Evolutionary conservation across 2,888 invertebrate species (phyloP).

Genomic region (Idaea straminata): DNA sequence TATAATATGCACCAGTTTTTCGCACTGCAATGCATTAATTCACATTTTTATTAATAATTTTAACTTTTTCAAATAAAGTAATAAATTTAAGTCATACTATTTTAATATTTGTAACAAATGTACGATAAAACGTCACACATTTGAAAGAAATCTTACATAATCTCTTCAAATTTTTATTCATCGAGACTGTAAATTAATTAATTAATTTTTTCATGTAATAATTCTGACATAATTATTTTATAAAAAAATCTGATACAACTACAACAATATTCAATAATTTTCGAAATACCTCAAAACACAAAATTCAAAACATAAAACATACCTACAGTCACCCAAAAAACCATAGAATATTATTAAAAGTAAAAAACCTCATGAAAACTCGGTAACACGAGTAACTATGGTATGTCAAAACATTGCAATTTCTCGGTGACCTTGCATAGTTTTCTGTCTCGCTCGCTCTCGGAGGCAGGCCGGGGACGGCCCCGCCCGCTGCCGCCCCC

Average conservation of each 20-base stretch:
- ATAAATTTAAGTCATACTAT: neutral
- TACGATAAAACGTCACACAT: too few relatives aligned
- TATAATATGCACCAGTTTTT: constrained; percentile 51
- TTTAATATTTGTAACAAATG: neutral
- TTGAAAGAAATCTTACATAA: too few relatives aligned
- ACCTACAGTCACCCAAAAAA: neutral
- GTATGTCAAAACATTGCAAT: constrained; percentile 51
- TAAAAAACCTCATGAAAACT: constrained; percentile 19
- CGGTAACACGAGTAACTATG: constrained; percentile 20
- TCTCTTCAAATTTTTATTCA: too few relatives aligned
- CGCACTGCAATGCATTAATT: constrained; percentile 42
- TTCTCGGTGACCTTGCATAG: constrained; percentile 62
- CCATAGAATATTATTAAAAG: constrained; percentile 11
- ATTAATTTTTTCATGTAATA: too few relatives aligned
- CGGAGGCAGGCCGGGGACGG: constrained; percentile 51
- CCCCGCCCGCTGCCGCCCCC: constrained; percentile 69
- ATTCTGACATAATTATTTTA: too few relatives aligned
- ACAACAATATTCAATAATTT: too few relatives aligned
- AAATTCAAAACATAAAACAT: neutral
- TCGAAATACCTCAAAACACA: too few relatives aligned
- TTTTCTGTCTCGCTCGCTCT: constrained; percentile 58
- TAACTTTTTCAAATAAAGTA: too few relatives aligned
- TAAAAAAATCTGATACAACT: too few relatives aligned
- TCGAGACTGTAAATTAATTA: too few relatives aligned
- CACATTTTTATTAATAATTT: constrained; percentile 8